phyloP scores from a whole-genome alignment of 2,888 invertebrate species.

The Drosophila demipolita region DNA sequence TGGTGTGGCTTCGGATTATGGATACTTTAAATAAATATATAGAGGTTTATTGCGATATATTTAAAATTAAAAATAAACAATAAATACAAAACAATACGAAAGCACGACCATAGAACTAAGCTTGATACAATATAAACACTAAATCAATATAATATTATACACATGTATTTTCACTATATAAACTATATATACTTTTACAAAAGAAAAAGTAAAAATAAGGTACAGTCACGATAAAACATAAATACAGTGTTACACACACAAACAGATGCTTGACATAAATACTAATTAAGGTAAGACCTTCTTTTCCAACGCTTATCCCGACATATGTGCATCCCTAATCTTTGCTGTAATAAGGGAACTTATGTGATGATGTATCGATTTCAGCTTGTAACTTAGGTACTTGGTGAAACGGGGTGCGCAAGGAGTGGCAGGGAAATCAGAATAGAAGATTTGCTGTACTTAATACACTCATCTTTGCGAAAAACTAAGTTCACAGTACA shows the following conservation, averaged over 20 bases:
- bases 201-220: constrained; percentile 31
- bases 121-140: constrained; percentile 22
- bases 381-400: constrained; percentile 49
- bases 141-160: constrained; percentile 30
- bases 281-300: background rate
- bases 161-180: constrained; percentile 12
- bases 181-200: constrained; percentile 31
- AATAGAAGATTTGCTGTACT: background rate
- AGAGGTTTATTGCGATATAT: constrained; percentile 35
- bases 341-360: background rate
- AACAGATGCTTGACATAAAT: constrained; percentile 10
- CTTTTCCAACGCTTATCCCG: constrained; percentile 8
- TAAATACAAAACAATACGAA: constrained; percentile 8
- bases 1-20: background rate
- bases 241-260: background rate
- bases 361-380: constrained; percentile 9
- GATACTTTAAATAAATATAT: constrained; percentile 4
- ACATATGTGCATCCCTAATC: background rate
- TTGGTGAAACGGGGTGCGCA: constrained; percentile 4
- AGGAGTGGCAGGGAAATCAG: background rate
- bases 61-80: constrained; percentile 12
- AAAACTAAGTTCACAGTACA: background rate
- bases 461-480: background rate
- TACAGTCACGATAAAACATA: constrained; percentile 21
- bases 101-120: constrained; percentile 19